Evolutionary conservation across 2,113 vertebrate genomes (phyloP).

Genomic region (Odocoileus hemionus): DNA sequence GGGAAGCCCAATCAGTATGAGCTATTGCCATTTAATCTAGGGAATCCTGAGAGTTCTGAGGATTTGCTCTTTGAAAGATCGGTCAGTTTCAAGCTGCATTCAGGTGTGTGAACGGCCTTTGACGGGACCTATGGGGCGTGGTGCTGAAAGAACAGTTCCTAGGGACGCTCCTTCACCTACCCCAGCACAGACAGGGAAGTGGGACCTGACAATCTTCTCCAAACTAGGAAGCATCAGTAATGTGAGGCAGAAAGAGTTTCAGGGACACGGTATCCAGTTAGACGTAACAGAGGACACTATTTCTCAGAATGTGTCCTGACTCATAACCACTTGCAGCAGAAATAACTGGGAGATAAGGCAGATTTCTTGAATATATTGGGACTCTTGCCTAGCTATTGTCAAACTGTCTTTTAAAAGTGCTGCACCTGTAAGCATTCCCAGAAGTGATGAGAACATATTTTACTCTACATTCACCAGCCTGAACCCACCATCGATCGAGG

Average conservation of each 20-base stretch:
- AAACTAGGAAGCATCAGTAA: background rate
- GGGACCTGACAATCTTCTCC: background rate
- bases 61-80: background rate
- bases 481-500: background rate
- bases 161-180: background rate
- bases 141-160: conserved; percentile 67
- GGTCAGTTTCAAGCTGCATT: background rate
- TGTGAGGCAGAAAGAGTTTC: background rate
- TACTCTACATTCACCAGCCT: background rate
- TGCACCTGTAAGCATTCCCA: background rate
- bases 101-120: background rate
- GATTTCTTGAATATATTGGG: background rate
- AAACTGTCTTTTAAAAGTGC: background rate
- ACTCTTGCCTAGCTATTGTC: background rate
- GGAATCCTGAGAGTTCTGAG: background rate
- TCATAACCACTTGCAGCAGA: background rate
- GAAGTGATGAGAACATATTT: background rate
- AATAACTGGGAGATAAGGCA: background rate
- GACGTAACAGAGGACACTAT: background rate
- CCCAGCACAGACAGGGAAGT: background rate
- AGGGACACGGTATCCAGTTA: background rate
- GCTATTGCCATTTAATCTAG: background rate
- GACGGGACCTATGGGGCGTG: background rate
- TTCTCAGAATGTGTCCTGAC: background rate
- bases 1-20: background rate